Evolutionary conservation across 2,888 invertebrate species (phyloP).

Genomic region (Reticulitermes lucifugus): DNA sequence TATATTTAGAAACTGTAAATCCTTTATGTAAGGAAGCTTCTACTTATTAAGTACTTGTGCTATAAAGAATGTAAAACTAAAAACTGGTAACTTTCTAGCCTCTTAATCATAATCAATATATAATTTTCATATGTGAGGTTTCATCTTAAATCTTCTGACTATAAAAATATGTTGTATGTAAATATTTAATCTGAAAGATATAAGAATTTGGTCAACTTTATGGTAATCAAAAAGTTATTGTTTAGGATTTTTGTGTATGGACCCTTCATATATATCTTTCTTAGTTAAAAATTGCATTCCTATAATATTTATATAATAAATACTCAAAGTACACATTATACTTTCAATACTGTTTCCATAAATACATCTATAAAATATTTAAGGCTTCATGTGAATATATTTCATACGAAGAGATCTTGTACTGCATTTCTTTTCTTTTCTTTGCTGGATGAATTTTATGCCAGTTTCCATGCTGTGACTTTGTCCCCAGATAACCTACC

Average conservation of each 20-base stretch:
- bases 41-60: neutral
- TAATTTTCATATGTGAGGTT: neutral
- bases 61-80: neutral
- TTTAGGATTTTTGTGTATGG: neutral
- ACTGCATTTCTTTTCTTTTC: constrained; percentile 8
- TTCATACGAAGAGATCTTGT: constrained; percentile 36
- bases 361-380: constrained; percentile 46
- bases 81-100: constrained; percentile 1
- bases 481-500: neutral
- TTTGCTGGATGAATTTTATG: constrained; percentile 9
- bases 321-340: constrained; percentile 1
- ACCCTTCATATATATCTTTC: constrained; percentile 16
- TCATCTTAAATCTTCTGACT: constrained; percentile 11
- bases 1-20: neutral
- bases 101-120: neutral
- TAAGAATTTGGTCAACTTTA: constrained; percentile 13
- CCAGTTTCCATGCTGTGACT: neutral
- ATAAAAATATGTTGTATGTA: constrained; percentile 29
- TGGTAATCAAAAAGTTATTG: neutral
- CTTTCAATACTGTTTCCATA: constrained; percentile 42
- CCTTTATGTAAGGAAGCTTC: neutral
- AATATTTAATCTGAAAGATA: constrained; percentile 28
- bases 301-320: neutral
- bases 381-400: constrained; percentile 49
- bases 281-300: neutral